Base-by-base conservation (phyloP, 1,140 invertebrate genomes). In the Dolichoris vasculosae region DNA sequence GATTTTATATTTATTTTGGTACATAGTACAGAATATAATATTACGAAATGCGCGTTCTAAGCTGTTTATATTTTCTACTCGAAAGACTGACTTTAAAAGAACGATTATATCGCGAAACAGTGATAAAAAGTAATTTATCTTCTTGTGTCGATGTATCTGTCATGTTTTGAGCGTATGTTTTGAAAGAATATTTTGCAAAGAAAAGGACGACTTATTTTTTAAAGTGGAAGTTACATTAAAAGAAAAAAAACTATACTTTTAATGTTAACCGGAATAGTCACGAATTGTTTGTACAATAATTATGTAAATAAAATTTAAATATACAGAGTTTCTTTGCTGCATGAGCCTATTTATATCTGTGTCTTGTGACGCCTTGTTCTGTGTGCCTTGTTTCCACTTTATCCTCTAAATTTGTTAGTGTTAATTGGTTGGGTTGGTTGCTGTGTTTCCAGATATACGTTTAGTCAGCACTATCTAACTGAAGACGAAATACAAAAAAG, bases 401-500 rank as follows among this genome's bases (percentile, higher is more conserved):
- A 85, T 82, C 76, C 67, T 82, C 35, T 85, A 84, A 83, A 86
- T 86, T 87, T 83, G 86, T 88, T 87, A 88, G 89, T 90, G 89
- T 92, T 92, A 91, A 91, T 88, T 90, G 88, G 87, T 92, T 93
- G 91, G 92, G 92, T 92, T 92, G 92, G 90, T 93, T 92, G 89
- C 90, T 93, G 87, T 92, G 90, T 93, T 93, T 93, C 90, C 93
- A 93, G 93, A 93, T 93, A 90, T 93, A 93, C 92, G 92, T 93
- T 92, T 93, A 93, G 89, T 90, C 91, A 79, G 67, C 80, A 79
- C 81, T 67, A 80, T 82, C 76, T 86, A 86, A 79, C 51, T 11
- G 85, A 81, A 81, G 83, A 84, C 77, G 83, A 84, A 81, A 79
- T 63, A 80, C 82, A 83, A 84, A 59, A 71, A 81, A 85, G 77